Conservation (phyloP, 23 tunicate species). For the Clavelina lepadiformis region DNA sequence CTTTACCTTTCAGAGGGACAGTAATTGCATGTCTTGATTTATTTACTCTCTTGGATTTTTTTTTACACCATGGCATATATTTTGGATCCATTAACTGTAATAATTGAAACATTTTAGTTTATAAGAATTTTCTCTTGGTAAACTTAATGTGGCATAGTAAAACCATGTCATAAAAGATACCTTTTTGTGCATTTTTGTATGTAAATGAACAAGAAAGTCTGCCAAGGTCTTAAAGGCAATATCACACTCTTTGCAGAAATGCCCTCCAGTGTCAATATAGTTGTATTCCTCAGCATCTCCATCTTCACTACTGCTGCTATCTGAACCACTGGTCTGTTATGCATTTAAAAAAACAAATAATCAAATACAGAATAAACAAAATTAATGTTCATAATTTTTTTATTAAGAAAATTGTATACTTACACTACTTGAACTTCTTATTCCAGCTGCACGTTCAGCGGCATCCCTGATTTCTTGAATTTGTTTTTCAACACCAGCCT, state of each 20-base stretch:
- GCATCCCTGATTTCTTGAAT: conserved; percentile 55
- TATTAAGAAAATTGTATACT: no score
- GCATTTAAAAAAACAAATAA: no score
- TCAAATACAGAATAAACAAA: no score
- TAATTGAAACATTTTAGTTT: background rate
- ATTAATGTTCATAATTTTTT: no score
- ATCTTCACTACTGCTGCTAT: conserved; percentile 9
- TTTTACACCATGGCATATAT: conserved; percentile 51
- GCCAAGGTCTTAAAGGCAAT: conserved; percentile 9
- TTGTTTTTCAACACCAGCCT: conserved; percentile 70
- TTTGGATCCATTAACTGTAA: conserved; percentile 44
- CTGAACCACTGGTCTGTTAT: conserved; percentile 18
- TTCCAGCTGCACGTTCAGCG: conserved; percentile 48
- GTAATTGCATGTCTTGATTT: conserved; percentile 6
- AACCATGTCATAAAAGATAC: conserved; percentile 34
- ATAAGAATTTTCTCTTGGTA: conserved; percentile 1
- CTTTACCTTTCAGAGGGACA: conserved; percentile 44
- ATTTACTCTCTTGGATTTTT: conserved; percentile 19
- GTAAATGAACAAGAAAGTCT: conserved; percentile 50
- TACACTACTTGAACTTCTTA: conserved; percentile 10
- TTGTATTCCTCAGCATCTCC: conserved; percentile 4
- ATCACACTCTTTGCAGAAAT: conserved; percentile 43
- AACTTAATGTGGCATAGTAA: no score
- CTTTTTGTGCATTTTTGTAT: conserved; percentile 62
- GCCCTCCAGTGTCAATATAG: conserved; percentile 63